Evolutionary conservation across 2,113 vertebrate species (phyloP), one percentile per base, ranked within the genome.

Genomic region (mouse (Mus musculus)): DNA sequence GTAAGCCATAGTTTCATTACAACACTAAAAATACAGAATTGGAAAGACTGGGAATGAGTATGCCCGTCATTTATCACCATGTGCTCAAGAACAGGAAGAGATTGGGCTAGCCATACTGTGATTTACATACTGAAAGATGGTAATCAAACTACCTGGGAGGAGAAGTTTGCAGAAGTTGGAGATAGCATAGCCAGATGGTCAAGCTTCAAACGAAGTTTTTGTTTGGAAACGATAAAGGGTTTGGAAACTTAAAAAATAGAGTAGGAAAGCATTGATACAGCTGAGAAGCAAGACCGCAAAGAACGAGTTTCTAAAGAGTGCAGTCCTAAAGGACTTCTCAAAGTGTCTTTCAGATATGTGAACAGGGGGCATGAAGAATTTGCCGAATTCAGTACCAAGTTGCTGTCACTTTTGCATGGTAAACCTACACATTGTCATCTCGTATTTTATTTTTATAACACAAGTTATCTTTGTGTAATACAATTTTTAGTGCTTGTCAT

Each of bases 1-100:
- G 91, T 93, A 94, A 91, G 89, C 72, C 59, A 26, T 65, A 54
- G 87, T 95, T 93, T 95, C 69, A 65, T 86, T 85, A 75, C 17
- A 39, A 71, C 39, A 87, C 71, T 89, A 52, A 94, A 77, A 76
- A 72, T 39, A 65, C 24, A 52, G 4, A 84, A 39, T 54, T 63
- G 87, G 52, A 24, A 52, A 86, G 81, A 91, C 28, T 36, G 46
- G 54, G 84, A 20, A n/a, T 75, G 6, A 4, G 72, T 28, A 63
- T 61, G 20, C 52, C 4, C 7, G n/a, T 10, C 16, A 20, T 17
- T 17, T 24, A 42, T n/a, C n/a, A 42, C 24, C 3, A 61, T 77
- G 0, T 71, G 88, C n/a, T 73, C 39, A 13, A 49, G 16, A 86
- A 65, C 59, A 33, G 52, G 36, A 59, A 95, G 63, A 93, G 88